Percentiles rank a stretch among this genome's conserved stretches.
Evolutionary conservation across 2,113 vertebrate genomes (phyloP).

Genomic region (Ameiurus melas): DNA sequence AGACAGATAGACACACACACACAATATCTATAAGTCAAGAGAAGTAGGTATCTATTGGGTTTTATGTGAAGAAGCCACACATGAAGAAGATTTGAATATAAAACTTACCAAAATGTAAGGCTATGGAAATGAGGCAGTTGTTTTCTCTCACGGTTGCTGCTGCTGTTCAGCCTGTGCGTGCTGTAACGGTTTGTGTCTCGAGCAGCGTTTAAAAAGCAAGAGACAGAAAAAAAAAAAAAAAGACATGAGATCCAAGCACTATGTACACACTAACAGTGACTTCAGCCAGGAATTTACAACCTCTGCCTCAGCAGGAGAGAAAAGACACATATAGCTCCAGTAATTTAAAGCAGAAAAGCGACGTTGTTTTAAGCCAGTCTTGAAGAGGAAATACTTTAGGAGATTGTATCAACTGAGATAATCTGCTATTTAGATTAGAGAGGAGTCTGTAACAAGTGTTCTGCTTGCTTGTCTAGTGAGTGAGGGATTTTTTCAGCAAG

Average conservation of each 20-base stretch:
- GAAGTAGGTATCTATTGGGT: not conserved
- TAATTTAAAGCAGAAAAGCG: slow-evolving; percentile 1
- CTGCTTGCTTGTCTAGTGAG: not conserved
- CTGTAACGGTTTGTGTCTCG: slow-evolving; percentile 50
- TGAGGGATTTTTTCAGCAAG: not conserved
- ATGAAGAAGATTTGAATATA: not conserved
- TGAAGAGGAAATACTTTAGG: not conserved
- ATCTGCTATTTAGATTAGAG: not conserved
- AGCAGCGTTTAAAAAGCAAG: slow-evolving; percentile 61
- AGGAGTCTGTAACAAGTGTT: not conserved
- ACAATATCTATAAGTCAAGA: not conserved
- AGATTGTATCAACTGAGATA: not conserved
- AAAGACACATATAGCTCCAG: not conserved
- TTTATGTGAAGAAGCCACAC: not conserved
- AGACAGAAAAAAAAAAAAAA: slow-evolving; percentile 34
- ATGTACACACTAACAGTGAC: slow-evolving; percentile 69
- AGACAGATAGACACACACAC: not conserved
- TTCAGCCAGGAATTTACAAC: slow-evolving; percentile 71
- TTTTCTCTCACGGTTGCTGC: not conserved
- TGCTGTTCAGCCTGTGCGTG: not conserved
- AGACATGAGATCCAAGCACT: slow-evolving; percentile 64
- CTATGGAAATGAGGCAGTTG: not conserved
- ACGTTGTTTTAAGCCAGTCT: not conserved
- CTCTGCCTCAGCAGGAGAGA: slow-evolving; percentile 46
- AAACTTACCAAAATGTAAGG: slow-evolving; percentile 14